Evolutionary conservation across 2,113 vertebrate genomes (phyloP).

Genomic region (Boulengeromyrus knoepffleri): DNA sequence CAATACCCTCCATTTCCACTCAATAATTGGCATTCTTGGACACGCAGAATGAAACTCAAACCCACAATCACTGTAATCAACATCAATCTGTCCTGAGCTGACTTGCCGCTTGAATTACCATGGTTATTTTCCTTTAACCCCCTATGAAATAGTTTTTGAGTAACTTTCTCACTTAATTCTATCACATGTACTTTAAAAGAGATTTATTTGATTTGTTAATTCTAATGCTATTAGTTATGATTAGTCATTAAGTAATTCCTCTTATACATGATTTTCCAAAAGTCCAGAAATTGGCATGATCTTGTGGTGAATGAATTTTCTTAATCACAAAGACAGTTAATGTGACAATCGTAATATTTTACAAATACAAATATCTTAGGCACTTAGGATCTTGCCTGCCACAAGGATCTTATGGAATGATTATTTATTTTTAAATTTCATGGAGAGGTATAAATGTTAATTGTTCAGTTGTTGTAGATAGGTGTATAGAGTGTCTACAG

Average conservation of each 20-base stretch:
- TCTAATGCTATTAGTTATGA: neutral
- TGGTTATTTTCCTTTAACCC: neutral
- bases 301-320: neutral
- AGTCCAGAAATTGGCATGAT: neutral
- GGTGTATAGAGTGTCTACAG: neutral
- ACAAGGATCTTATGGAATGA: neutral
- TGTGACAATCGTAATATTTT: neutral
- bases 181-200: neutral
- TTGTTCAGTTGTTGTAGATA: neutral
- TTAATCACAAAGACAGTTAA: neutral
- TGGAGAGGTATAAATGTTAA: neutral
- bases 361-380: neutral
- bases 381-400: neutral
- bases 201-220: neutral
- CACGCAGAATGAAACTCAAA: neutral
- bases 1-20: neutral
- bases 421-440: neutral
- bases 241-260: neutral
- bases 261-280: neutral
- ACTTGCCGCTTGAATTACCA: neutral
- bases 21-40: neutral
- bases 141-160: neutral
- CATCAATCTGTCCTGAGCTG: neutral
- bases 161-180: neutral
- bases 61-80: neutral